A percentile compares a stretch with the other conserved stretches of the same genome.
Evolutionary conservation across 2,888 invertebrate genomes (phyloP).

Genomic region (Carpatolechia fugitivella): DNA sequence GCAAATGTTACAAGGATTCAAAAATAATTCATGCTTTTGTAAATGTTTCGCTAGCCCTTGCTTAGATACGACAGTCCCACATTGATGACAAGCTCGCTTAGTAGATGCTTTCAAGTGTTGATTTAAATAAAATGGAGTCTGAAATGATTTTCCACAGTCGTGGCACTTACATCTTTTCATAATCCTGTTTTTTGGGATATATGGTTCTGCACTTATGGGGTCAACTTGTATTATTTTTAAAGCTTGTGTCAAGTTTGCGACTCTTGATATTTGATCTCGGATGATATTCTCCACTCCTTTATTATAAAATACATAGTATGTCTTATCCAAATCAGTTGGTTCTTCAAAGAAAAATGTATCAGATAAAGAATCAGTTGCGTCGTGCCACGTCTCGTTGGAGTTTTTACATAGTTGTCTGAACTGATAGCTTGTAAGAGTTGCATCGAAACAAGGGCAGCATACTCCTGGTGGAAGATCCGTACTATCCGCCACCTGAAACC

Average conservation of each 20-base stretch:
- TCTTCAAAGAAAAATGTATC: slow-evolving; percentile 24
- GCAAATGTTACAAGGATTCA: slow-evolving; percentile 43
- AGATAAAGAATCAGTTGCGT: slow-evolving; percentile 33
- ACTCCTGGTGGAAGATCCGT: slow-evolving; percentile 48
- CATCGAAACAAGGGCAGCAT: slow-evolving; percentile 51
- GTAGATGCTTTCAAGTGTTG: slow-evolving; percentile 47
- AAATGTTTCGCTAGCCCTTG: slow-evolving; percentile 47
- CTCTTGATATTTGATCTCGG: slow-evolving; percentile 33
- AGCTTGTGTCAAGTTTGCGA: slow-evolving; percentile 28
- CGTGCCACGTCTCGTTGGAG: slow-evolving; percentile 48
- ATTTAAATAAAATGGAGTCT: slow-evolving; percentile 39
- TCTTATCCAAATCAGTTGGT: slow-evolving; percentile 36
- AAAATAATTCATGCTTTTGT: slow-evolving; percentile 32
- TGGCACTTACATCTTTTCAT: slow-evolving; percentile 34
- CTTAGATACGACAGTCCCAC: slow-evolving; percentile 41
- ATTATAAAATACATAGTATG: slow-evolving; percentile 44
- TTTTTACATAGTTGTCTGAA: slow-evolving; percentile 47
- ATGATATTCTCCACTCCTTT: slow-evolving; percentile 31
- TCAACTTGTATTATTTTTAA: slow-evolving; percentile 31
- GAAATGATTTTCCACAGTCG: slow-evolving; percentile 48
- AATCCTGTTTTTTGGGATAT: neutral
- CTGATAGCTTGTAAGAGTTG: slow-evolving; percentile 40
- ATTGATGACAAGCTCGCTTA: slow-evolving; percentile 45
- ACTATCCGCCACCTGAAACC: slow-evolving; percentile 66
- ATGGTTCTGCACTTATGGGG: neutral